phyloP scores from a whole-genome alignment of 2,888 invertebrate species.

The Troides oblongomaculatus region DNA sequence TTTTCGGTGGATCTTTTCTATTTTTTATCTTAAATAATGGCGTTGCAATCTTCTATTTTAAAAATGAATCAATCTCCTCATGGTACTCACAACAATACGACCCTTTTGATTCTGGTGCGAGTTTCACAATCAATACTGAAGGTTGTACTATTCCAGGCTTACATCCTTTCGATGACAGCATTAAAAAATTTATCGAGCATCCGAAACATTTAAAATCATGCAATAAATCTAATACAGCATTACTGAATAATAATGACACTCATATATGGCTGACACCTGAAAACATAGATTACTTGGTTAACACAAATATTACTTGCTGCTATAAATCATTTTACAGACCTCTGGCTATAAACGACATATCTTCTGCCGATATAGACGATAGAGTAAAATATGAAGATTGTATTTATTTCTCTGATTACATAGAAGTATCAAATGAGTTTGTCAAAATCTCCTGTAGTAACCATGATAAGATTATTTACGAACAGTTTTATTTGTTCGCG shows the following conservation, averaged over 20 bases:
- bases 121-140: conserved; percentile 80
- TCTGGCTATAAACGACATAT: conserved; percentile 64
- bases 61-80: conserved; percentile 43
- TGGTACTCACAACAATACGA: conserved; percentile 43
- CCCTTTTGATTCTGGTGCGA: conserved; percentile 42
- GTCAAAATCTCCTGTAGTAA: conserved; percentile 83
- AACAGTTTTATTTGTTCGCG: conserved; percentile 85
- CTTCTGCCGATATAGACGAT: conserved; percentile 68
- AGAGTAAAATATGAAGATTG: conserved; percentile 75
- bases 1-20: conserved; percentile 61
- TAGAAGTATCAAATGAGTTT: conserved; percentile 81
- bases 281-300: conserved; percentile 73
- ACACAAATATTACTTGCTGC: conserved; percentile 78
- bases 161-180: conserved; percentile 79
- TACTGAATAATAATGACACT: conserved; percentile 80
- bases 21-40: conserved; percentile 58
- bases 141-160: conserved; percentile 85
- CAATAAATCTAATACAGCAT: conserved; percentile 67
- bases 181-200: conserved; percentile 74
- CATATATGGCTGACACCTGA: conserved; percentile 78
- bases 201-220: conserved; percentile 76
- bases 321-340: conserved; percentile 81
- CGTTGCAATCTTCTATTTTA: conserved; percentile 51
- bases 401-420: conserved; percentile 63
- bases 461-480: conserved; percentile 74